These are phyloP conservation scores for Rhyacophila evoluta DNA, from an alignment of 2,888 invertebrate species.

Conservation along the genomic window DNA sequence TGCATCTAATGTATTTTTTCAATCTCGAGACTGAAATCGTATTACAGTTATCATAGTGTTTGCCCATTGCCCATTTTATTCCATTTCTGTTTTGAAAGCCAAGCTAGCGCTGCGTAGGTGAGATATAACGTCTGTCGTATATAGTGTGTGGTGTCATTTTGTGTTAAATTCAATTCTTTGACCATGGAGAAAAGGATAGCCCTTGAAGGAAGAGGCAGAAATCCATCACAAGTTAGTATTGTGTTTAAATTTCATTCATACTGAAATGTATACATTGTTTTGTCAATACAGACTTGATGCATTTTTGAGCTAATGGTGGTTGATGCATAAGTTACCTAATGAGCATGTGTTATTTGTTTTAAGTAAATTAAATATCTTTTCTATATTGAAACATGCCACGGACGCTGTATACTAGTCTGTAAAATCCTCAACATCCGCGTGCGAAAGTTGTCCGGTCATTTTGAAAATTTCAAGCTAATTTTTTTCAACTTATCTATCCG, in stretches of 20 bases:
- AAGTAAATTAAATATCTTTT: not conserved
- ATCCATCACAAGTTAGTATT: slow-evolving; percentile 86
- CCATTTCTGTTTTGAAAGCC: slow-evolving; percentile 73
- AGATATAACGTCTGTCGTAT: slow-evolving; percentile 40
- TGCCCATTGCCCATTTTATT: slow-evolving; percentile 37
- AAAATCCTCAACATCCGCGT: not conserved
- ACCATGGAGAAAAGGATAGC: slow-evolving; percentile 96
- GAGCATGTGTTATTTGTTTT: slow-evolving; percentile 47
- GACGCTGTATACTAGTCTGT: not conserved
- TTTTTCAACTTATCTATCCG: not conserved
- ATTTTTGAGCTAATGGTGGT: slow-evolving; percentile 51
- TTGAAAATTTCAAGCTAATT: not conserved
- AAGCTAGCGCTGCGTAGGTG: slow-evolving; percentile 62
- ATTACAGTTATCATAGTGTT: not conserved
- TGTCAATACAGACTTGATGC: slow-evolving; percentile 53
- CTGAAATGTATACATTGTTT: slow-evolving; percentile 41
- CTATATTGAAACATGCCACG: not conserved
- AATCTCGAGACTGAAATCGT: not conserved
- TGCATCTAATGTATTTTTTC: no score
- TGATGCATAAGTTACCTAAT: slow-evolving; percentile 53
- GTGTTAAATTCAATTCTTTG: slow-evolving; percentile 61
- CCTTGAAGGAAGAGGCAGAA: slow-evolving; percentile 92
- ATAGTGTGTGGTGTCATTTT: slow-evolving; percentile 35
- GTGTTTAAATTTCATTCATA: slow-evolving; percentile 55
- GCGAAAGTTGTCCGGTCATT: not conserved